Evolutionary conservation across 2,888 invertebrate genomes (phyloP).

Genomic region (Lordiphosa andalusiaca): DNA sequence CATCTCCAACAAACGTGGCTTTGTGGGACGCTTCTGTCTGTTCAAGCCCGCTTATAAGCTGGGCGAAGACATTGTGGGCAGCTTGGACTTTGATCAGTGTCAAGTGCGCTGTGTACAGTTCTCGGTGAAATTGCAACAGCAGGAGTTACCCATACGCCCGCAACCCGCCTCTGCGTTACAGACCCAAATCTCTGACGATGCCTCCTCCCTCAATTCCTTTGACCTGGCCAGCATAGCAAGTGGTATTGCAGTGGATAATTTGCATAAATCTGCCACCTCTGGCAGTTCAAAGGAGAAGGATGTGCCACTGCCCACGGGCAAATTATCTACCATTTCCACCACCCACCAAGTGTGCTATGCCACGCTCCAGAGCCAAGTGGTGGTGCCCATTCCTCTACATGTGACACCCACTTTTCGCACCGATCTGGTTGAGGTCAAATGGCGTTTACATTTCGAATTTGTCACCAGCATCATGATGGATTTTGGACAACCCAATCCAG

Average conservation of each 20-base stretch:
- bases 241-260: conserved; percentile 65
- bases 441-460: conserved; percentile 99
- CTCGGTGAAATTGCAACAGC: conserved; percentile 97
- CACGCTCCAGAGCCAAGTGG: conserved; percentile 91
- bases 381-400: conserved; percentile 95
- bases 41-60: conserved; percentile 97
- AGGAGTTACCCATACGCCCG: conserved; percentile 83
- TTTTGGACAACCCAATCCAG: conserved; percentile 78
- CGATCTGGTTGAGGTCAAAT: conserved; percentile 92
- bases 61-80: conserved; percentile 98
- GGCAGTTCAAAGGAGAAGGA: conserved; percentile 58
- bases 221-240: conserved; percentile 76
- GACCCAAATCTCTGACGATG: conserved; percentile 51
- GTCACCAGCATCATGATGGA: conserved; percentile 89
- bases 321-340: conserved; percentile 90
- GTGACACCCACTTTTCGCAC: conserved; percentile 98
- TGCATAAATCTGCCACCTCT: conserved; percentile 69
- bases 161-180: conserved; percentile 31
- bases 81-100: conserved; percentile 95
- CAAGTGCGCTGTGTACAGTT: conserved; percentile 94
- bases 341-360: conserved; percentile 96
- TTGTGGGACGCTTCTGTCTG: conserved; percentile 95
- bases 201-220: conserved; percentile 68
- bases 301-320: conserved; percentile 76
- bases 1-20: conserved; percentile 94